Evolutionary conservation across 2,888 invertebrate genomes (phyloP).

Genomic region (Aradus depressus): DNA sequence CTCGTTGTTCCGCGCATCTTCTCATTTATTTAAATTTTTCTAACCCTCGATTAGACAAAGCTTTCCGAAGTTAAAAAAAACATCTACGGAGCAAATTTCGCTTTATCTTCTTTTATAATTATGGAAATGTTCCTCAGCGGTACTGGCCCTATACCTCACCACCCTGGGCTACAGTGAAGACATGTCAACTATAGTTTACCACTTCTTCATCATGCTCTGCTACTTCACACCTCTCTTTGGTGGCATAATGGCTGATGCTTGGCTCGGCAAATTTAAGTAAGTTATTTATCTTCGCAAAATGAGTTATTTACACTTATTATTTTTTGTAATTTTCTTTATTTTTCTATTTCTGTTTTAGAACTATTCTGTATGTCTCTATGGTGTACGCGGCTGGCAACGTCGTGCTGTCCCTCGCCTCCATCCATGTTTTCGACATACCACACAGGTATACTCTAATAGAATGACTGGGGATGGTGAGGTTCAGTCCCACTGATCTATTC

Average conservation of each 20-base stretch:
- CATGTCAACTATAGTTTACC: slow-evolving; percentile 75
- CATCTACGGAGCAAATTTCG: background rate
- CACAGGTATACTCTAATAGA: too few relatives aligned
- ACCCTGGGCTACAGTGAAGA: slow-evolving; percentile 61
- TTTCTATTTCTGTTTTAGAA: slow-evolving; percentile 41
- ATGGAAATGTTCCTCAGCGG: slow-evolving; percentile 51
- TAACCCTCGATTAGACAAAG: too few relatives aligned
- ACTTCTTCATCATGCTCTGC: slow-evolving; percentile 76
- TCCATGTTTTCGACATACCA: slow-evolving; percentile 21
- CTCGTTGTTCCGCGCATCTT: too few relatives aligned
- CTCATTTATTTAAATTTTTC: too few relatives aligned
- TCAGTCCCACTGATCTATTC: too few relatives aligned
- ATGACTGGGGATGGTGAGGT: too few relatives aligned
- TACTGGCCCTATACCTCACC: slow-evolving; percentile 77
- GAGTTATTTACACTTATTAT: background rate
- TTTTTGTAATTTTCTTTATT: background rate
- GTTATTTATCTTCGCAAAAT: slow-evolving; percentile 9
- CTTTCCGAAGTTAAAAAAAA: background rate
- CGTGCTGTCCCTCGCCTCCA: slow-evolving; percentile 29
- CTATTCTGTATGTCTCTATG: slow-evolving; percentile 79
- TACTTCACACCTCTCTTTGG: slow-evolving; percentile 84
- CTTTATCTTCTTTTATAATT: background rate
- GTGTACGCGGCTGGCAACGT: slow-evolving; percentile 43
- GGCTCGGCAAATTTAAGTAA: slow-evolving; percentile 74
- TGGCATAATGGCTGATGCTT: slow-evolving; percentile 87